A percentile compares a stretch with the other conserved stretches of the same genome.
Conservation (phyloP, 1,140 invertebrate genomes). For the Musca vetustissima region DNA sequence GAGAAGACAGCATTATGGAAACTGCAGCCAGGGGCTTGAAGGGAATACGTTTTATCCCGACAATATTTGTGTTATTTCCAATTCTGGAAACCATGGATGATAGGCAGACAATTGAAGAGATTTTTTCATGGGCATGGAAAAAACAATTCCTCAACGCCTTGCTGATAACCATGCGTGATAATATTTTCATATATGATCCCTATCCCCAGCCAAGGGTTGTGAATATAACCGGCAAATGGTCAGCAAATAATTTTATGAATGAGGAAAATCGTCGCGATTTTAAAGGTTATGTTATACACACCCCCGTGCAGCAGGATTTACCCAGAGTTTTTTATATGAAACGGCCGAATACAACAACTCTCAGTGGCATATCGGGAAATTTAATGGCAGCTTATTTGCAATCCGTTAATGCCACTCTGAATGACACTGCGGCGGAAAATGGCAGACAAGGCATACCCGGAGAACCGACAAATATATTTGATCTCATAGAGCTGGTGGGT, state of each 20-base stretch:
- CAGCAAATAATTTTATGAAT: slow-evolving; percentile 32
- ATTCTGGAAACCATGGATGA: slow-evolving; percentile 13
- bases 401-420: slow-evolving; percentile 38
- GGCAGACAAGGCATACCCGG: neutral
- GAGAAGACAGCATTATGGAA: slow-evolving; percentile 44
- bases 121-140: slow-evolving; percentile 40
- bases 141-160: slow-evolving; percentile 41
- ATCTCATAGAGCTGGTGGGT: neutral
- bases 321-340: slow-evolving; percentile 37
- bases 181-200: slow-evolving; percentile 37
- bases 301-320: slow-evolving; percentile 40
- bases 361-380: slow-evolving; percentile 41
- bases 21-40: slow-evolving; percentile 35
- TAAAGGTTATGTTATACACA: slow-evolving; percentile 36
- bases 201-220: slow-evolving; percentile 36
- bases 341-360: slow-evolving; percentile 25
- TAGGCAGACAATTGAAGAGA: slow-evolving; percentile 21
- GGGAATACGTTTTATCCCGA: slow-evolving; percentile 37
- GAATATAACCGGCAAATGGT: slow-evolving; percentile 38
- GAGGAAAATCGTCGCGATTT: slow-evolving; percentile 29
- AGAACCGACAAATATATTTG: slow-evolving; percentile 27
- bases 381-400: slow-evolving; percentile 39
- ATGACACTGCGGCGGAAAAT: slow-evolving; percentile 28
- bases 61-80: slow-evolving; percentile 42
- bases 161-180: slow-evolving; percentile 36